Conservation (phyloP, 1,140 invertebrate species). For the Pteromalus puparum region DNA sequence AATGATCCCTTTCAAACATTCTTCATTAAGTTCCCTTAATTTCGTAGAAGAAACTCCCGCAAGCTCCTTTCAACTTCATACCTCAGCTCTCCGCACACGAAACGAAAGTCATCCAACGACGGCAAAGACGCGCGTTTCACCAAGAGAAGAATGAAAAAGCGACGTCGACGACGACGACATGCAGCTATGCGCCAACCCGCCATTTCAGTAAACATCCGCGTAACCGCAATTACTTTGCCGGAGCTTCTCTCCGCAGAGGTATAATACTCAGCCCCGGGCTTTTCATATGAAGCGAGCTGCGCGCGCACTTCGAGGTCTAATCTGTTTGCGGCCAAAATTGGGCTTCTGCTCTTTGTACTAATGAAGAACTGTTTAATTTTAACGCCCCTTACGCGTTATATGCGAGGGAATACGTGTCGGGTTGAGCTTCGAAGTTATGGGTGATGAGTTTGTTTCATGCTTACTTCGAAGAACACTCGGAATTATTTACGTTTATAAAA, state of each 20-base stretch:
- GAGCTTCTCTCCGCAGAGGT: background rate
- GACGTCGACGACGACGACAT: background rate
- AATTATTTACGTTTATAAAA: background rate
- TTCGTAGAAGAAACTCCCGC: background rate
- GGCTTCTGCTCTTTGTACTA: slow-evolving; percentile 50
- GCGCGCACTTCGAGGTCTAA: slow-evolving; percentile 51
- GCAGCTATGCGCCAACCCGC: slow-evolving; percentile 51
- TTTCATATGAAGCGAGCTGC: background rate
- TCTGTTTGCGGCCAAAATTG: slow-evolving; percentile 61
- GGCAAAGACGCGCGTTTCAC: too few relatives aligned
- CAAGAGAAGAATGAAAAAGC: background rate
- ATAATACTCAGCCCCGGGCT: background rate
- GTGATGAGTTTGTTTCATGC: slow-evolving; percentile 1
- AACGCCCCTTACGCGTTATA: slow-evolving; percentile 31
- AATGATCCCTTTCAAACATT: background rate
- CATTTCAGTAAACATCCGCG: slow-evolving; percentile 56
- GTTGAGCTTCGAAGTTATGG: background rate
- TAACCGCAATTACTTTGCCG: slow-evolving; percentile 52
- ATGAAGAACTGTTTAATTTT: slow-evolving; percentile 60
- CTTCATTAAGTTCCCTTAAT: background rate
- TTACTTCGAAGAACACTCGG: background rate
- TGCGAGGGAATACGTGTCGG: too few relatives aligned
- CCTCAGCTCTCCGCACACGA: background rate
- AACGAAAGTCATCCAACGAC: background rate
- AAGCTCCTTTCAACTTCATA: background rate